Conservation (phyloP, 2,888 invertebrate genomes). For the Scaptomyza flava region DNA sequence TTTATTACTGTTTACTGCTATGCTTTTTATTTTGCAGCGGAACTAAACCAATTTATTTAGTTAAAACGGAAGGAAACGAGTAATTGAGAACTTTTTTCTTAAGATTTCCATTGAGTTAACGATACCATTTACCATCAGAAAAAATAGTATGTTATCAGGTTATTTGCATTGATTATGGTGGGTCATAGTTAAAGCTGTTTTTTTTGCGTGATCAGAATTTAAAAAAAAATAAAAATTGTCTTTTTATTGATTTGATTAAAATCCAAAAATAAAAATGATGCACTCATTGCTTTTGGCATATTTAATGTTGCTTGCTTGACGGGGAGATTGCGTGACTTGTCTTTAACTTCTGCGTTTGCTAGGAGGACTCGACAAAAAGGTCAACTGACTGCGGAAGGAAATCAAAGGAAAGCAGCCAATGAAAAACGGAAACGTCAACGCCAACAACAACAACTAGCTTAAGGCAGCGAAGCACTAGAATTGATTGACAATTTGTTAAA, state of each 20-base stretch:
- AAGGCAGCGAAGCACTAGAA: constrained; percentile 43
- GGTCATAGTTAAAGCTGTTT: neutral
- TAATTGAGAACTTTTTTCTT: constrained; percentile 13
- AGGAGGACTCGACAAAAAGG: constrained; percentile 49
- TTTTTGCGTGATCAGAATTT: no score
- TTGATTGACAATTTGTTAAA: constrained; percentile 66
- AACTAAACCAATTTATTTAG: constrained; percentile 6
- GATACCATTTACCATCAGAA: neutral
- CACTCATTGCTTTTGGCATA: constrained; percentile 49
- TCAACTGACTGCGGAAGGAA: constrained; percentile 69
- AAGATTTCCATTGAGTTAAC: neutral
- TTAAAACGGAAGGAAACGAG: constrained; percentile 4
- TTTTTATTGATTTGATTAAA: constrained; percentile 72
- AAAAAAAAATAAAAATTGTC: neutral
- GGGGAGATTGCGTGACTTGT: constrained; percentile 67
- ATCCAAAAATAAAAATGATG: constrained; percentile 76
- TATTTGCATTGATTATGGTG: neutral
- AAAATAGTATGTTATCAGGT: neutral
- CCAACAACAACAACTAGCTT: constrained; percentile 17
- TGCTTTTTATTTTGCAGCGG: constrained; percentile 5
- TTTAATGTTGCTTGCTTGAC: constrained; percentile 33
- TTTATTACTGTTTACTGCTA: neutral
- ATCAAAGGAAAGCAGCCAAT: constrained; percentile 36
- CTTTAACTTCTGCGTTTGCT: constrained; percentile 42
- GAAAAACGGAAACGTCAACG: constrained; percentile 18